Base-by-base conservation (phyloP, 2,888 invertebrate species). In the Coleophora deauratella region DNA sequence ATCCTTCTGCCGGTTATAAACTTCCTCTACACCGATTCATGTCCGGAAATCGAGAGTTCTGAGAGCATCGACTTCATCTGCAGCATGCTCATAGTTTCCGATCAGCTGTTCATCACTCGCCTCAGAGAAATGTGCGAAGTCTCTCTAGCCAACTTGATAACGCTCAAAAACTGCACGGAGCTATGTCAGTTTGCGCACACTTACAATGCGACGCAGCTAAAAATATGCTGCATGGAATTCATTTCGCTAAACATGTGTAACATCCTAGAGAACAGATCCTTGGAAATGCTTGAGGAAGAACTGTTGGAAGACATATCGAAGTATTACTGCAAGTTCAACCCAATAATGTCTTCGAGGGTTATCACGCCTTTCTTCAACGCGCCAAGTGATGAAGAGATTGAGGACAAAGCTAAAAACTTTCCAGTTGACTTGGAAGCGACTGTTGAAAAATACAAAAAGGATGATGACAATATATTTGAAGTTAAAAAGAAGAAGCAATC, bases 1-100 rank as follows among this genome's bases (percentile, higher is more conserved):
- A 86, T 91, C 27, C 73, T 94, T 49, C 73, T 88, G 43, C 89
- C 91, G 0, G 85, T 95, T 2, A 73, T 96, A 8, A 90, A 93
- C 49, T 95, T 90, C 62, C 72, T 95, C 0, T 96, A 96, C 67
- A 90, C 91, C 0, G 92, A 93, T 63, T 82, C 89, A 1, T 87
- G 90, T 13, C 86, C 89, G 0, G 77, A 87, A 48, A 71, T 91
- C 35, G 73, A 87, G 50, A 88, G 75, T 42, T 88, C 88, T 31
- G 88, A 89, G 38, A 91, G 91, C 59, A 80, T 91, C 0, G 93
- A 95, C 59, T 87, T 89, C 43, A 86, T 93, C 49, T 92, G 91
- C 68, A 91, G 92, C 62, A 87, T 94, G 62, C 82, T 96, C 15
- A 89, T 93, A 8, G 88, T 92, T 9, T 91, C 95, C 15, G 96